Base-by-base conservation (phyloP, 2,888 invertebrate genomes). In the Linnaemya vulpina region DNA sequence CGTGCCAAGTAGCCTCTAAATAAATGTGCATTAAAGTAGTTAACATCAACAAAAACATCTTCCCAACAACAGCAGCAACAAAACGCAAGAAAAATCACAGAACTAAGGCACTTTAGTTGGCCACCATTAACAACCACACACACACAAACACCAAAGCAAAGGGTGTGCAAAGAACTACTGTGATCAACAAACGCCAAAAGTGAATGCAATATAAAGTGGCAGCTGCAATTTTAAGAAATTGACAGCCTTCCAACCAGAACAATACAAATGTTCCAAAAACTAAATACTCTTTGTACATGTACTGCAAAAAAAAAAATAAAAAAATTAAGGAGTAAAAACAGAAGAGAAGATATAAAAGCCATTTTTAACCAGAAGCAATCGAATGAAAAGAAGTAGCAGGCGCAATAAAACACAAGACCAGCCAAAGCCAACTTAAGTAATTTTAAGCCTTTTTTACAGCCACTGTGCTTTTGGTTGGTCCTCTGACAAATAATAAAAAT, bases 201-300 rank as follows among this genome's bases (percentile, higher is more conserved):
- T 88, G 83, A 89, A 86, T 83, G 76, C 84, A 85, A 84, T 63
- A 67, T 53, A 81, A 84, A 86, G 89, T 87, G 87, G 90, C 90
- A 90, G 90, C 90, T 90, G 90, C 90, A 90, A 90, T 89, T 83
- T 86, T 67, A 75, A 53, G 58, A 70, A 80, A 73, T 80, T 78
- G 84, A 86, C 86, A 82, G 82, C 79, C 80, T 80, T 68, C 88
- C 70, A 78, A 81, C 22, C 84, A 84, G 79, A 62, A 75, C 70
- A 76, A 70, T 82, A 81, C 65, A 30, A 70, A 65, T 78, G 67
- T 80, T 77, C 68, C 80, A 67, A 67, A 71, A 35, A 51, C 49
- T 49, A 83, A 71, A 80, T 73, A 40, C 63, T 11, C 70, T 51
- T 40, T 43, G 38, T 60, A 51, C 62, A 43, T 30, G 73, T 15